Evolutionary conservation across 2,888 invertebrate genomes (phyloP).

Genomic region (Xestia ashworthii): DNA sequence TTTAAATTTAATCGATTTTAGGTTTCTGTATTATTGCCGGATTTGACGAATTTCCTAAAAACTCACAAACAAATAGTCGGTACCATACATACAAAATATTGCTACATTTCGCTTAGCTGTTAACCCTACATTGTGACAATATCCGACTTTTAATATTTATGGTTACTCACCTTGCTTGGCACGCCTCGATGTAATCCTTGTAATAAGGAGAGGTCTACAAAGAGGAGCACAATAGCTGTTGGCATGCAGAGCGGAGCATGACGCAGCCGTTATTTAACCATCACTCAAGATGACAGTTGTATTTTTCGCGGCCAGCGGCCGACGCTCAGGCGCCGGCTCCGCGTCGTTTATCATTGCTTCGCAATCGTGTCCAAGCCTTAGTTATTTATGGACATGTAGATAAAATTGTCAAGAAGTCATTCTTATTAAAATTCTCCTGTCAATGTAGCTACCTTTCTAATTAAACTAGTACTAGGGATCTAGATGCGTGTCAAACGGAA

Average conservation of each 20-base stretch:
- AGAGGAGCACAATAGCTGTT: slow-evolving; percentile 84
- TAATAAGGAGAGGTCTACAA: slow-evolving; percentile 83
- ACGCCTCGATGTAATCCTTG: slow-evolving; percentile 79
- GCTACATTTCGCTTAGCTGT: neutral
- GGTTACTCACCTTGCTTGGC: slow-evolving; percentile 73
- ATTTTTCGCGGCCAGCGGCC: slow-evolving; percentile 89
- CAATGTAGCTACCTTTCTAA: neutral
- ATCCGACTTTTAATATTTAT: slow-evolving; percentile 63
- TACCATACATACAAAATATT: slow-evolving; percentile 7
- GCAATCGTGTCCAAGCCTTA: slow-evolving; percentile 80
- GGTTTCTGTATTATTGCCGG: neutral
- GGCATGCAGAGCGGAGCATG: slow-evolving; percentile 87
- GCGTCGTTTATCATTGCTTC: slow-evolving; percentile 87
- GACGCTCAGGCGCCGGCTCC: slow-evolving; percentile 85
- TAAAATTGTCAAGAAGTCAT: slow-evolving; percentile 60
- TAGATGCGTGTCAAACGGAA: slow-evolving; percentile 17
- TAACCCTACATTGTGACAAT: slow-evolving; percentile 1
- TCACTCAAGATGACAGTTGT: slow-evolving; percentile 90
- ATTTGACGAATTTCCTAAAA: neutral
- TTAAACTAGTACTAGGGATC: slow-evolving; percentile 4
- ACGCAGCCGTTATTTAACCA: slow-evolving; percentile 87
- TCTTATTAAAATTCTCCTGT: slow-evolving; percentile 3
- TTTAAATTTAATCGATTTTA: neutral
- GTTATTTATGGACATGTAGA: slow-evolving; percentile 82
- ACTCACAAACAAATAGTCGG: too few species aligned